Evolutionary conservation across 2,797 vertebrate genomes (phyloP).

Genomic region (Prunella strophiata): DNA sequence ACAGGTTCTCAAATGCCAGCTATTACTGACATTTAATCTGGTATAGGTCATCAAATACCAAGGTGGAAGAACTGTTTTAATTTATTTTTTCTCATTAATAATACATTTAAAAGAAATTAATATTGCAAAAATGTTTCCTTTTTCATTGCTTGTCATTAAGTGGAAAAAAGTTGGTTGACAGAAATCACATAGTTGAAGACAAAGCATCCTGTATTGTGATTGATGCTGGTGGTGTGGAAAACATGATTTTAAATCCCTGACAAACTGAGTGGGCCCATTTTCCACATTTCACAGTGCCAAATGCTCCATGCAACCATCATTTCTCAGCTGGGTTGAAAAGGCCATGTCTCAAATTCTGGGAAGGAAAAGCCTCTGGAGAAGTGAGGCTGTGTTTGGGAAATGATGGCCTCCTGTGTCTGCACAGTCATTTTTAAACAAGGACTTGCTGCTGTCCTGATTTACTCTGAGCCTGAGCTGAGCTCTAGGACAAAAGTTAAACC

Average conservation of each 20-base stretch:
- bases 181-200: not conserved
- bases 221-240: not conserved
- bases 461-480: not conserved
- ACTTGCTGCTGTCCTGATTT: not conserved
- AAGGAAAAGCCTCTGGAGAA: not conserved
- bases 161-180: not conserved
- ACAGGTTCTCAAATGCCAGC: constrained; percentile 66
- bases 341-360: not conserved
- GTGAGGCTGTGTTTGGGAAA: not conserved
- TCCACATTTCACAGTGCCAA: not conserved
- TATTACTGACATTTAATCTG: constrained; percentile 72
- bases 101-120: constrained; percentile 47
- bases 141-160: not conserved
- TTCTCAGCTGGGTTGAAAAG: not conserved
- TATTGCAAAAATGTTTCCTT: not conserved
- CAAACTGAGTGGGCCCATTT: not conserved
- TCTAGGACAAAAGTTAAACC: not conserved
- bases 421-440: not conserved
- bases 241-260: not conserved
- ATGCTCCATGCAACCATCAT: fast-evolving
- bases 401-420: not conserved
- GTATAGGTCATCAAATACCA: constrained; percentile 74
- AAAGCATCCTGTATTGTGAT: not conserved
- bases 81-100: constrained; percentile 66
- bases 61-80: constrained; percentile 46